These are phyloP conservation scores for Triplophysa dalaica DNA, from an alignment of 2,113 vertebrate genomes.

Conservation along the genomic window DNA sequence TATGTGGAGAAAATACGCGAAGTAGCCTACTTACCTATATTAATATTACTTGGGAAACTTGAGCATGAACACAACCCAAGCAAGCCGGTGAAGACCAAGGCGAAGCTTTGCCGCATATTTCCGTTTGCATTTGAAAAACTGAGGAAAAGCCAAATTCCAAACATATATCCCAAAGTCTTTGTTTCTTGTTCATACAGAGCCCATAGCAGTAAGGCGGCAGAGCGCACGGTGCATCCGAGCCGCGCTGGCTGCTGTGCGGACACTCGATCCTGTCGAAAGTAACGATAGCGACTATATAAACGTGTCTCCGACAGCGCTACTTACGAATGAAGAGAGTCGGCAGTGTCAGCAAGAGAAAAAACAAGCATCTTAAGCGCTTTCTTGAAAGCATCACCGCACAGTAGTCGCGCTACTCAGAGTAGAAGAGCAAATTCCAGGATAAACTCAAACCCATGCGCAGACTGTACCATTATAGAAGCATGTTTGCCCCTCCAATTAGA, in stretches of 20 bases:
- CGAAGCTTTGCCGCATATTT: conserved; percentile 91
- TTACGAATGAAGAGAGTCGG: conserved; percentile 40
- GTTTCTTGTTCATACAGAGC: conserved; percentile 74
- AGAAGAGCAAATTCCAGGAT: conserved; percentile 2
- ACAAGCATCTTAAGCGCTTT: conserved; percentile 33
- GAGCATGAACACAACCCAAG: conserved; percentile 86
- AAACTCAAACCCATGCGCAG: conserved; percentile 33
- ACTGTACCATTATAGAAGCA: conserved; percentile 41
- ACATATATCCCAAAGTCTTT: conserved; percentile 69
- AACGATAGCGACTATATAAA: conserved; percentile 43
- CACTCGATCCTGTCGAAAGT: conserved; percentile 35
- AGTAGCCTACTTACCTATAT: conserved; percentile 83
- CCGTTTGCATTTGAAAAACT: conserved; percentile 86
- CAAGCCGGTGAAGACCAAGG: conserved; percentile 85
- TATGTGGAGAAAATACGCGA: background rate
- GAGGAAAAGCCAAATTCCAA: conserved; percentile 78
- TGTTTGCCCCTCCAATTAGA: background rate
- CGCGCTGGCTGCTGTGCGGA: conserved; percentile 41
- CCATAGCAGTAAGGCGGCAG: conserved; percentile 75
- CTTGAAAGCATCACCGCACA: conserved; percentile 35
- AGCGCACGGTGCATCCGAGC: conserved; percentile 65
- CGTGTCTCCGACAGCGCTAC: conserved; percentile 46
- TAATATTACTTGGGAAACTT: conserved; percentile 98
- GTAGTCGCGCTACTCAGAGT: background rate
- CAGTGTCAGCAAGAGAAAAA: background rate